Conservation (phyloP, 2,113 vertebrate species). For the Indicator maculatus region DNA sequence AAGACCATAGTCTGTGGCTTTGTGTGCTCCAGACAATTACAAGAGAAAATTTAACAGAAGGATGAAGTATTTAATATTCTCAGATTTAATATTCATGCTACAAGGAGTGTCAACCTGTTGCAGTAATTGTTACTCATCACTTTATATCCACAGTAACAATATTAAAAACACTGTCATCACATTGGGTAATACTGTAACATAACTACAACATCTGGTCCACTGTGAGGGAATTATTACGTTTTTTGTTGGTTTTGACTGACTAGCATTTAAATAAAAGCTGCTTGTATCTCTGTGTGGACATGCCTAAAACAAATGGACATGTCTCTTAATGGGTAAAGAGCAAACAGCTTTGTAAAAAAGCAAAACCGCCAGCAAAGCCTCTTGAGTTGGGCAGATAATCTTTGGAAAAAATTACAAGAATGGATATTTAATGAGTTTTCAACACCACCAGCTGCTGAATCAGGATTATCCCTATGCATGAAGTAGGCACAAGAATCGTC, state of each 20-base stretch:
- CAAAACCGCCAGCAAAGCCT: neutral
- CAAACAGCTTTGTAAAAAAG: neutral
- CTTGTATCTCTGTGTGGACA: neutral
- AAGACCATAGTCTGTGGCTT: neutral
- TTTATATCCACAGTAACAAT: neutral
- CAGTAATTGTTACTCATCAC: neutral
- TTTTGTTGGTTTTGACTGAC: neutral
- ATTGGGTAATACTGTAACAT: neutral
- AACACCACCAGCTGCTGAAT: conserved; percentile 7
- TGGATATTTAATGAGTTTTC: neutral
- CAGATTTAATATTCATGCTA: neutral
- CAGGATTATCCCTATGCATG: neutral
- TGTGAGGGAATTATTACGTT: neutral
- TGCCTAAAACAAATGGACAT: neutral
- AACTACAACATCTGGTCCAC: neutral
- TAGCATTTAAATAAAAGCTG: neutral
- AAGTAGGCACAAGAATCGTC: neutral
- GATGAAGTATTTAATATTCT: neutral
- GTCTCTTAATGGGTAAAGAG: neutral
- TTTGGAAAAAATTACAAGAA: conserved; percentile 1
- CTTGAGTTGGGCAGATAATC: neutral
- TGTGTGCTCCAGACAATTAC: neutral
- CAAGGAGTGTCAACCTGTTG: neutral
- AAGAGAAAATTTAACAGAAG: neutral
- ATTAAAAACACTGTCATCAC: neutral